Conservation (phyloP, 2,113 vertebrate species). For the Protobothrops mucrosquamatus region DNA sequence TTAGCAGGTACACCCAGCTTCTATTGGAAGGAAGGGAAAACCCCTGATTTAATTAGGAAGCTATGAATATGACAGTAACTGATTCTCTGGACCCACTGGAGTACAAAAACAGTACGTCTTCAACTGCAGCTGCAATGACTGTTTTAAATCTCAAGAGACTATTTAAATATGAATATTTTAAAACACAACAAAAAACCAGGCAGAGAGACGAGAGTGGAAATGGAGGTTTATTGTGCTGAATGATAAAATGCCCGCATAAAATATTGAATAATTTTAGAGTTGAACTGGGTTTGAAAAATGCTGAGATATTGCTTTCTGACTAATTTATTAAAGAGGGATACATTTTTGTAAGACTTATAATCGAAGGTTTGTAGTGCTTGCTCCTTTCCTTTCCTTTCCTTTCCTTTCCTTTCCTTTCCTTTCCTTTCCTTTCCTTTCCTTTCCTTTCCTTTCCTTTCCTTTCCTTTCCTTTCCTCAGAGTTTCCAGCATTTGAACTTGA, state of each 20-base stretch:
- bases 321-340: not conserved
- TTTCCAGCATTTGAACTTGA: not conserved
- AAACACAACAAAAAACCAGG: not conserved
- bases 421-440: not conserved
- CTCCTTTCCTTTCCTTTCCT: not conserved
- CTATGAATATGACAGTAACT: not conserved
- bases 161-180: conserved; percentile 25
- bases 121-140: not conserved
- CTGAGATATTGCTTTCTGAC: not conserved
- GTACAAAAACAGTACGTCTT: not conserved
- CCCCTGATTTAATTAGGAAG: conserved; percentile 18
- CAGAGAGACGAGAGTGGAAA: not conserved
- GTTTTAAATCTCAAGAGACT: not conserved
- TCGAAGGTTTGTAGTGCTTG: not conserved
- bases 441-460: not conserved
- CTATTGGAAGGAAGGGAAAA: fast-evolving
- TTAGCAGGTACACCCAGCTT: not conserved
- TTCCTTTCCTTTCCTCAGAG: not conserved
- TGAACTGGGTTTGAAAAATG: not conserved
- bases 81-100: conserved; percentile 12
- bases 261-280: not conserved
- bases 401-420: not conserved
- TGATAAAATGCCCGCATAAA: conserved; percentile 9
- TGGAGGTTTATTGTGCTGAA: not conserved
- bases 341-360: not conserved